These are phyloP conservation scores for Apantesis nais DNA, from an alignment of 2,888 invertebrate species.

Conservation along the genomic window DNA sequence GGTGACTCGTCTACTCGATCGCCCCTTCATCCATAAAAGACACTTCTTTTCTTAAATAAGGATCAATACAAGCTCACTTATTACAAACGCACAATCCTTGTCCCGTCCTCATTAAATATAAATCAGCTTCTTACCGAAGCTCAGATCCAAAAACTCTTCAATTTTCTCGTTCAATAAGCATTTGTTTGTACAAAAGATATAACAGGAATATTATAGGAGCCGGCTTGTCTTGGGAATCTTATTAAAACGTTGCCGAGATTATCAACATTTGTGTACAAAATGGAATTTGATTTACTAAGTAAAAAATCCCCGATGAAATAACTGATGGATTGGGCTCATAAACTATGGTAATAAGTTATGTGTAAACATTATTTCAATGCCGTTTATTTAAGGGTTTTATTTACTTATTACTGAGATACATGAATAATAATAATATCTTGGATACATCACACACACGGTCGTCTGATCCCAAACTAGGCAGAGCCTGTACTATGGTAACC, in stretches of 20 bases:
- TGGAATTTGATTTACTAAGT: slow-evolving; percentile 12
- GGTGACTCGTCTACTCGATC: too few relatives aligned
- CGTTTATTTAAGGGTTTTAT: neutral
- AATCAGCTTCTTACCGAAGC: neutral
- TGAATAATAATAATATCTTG: too few relatives aligned
- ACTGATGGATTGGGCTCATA: neutral
- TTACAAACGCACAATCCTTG: neutral
- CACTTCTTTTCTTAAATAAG: neutral
- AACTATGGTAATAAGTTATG: slow-evolving; percentile 3
- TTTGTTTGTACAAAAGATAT: slow-evolving; percentile 39
- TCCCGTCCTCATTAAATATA: neutral
- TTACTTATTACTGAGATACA: neutral
- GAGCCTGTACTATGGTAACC: too few relatives aligned
- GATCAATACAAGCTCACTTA: neutral
- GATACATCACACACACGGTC: too few relatives aligned
- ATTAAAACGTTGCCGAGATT: slow-evolving; percentile 17
- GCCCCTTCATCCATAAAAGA: too few relatives aligned
- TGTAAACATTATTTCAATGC: neutral
- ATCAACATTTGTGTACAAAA: slow-evolving; percentile 14
- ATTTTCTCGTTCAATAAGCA: slow-evolving; percentile 21
- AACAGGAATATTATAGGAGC: slow-evolving; percentile 30
- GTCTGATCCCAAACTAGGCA: too few relatives aligned
- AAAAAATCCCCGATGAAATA: slow-evolving; percentile 2
- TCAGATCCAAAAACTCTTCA: slow-evolving; percentile 5
- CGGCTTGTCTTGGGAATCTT: slow-evolving; percentile 39